phyloP scores from a whole-genome alignment of 2,888 invertebrate species.

The Drosophila quinaria region DNA sequence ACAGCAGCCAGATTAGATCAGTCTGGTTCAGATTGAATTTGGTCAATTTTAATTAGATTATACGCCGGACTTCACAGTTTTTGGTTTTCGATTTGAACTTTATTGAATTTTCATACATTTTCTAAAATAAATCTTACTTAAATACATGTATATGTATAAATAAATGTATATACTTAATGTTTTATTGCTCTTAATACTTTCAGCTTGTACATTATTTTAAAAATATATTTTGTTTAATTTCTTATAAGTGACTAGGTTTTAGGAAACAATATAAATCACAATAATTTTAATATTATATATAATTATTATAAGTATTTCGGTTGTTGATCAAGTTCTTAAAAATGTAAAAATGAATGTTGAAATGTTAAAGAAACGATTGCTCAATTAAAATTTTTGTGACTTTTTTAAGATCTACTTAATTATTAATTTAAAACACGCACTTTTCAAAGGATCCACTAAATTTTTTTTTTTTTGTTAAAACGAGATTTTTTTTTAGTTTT shows the following conservation, averaged over 20 bases:
- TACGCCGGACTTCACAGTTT: background rate
- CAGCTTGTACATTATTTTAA: background rate
- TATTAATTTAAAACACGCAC: constrained; percentile 2
- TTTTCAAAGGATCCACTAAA: constrained; percentile 30
- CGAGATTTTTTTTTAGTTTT: constrained; percentile 3
- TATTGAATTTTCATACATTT: constrained; percentile 2
- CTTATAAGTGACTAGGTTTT: too few relatives aligned
- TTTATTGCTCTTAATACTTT: background rate
- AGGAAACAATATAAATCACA: background rate
- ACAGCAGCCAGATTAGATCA: constrained; percentile 13
- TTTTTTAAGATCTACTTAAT: background rate
- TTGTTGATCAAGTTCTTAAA: too few relatives aligned
- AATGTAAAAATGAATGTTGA: too few relatives aligned
- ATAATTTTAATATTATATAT: background rate
- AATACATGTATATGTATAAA: too few relatives aligned
- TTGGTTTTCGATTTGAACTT: background rate
- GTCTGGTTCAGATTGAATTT: background rate
- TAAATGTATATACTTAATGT: background rate
- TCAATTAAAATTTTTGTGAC: background rate
- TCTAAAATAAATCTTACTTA: background rate
- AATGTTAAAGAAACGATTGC: too few relatives aligned
- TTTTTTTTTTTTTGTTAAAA: constrained; percentile 49
- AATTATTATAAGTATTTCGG: background rate
- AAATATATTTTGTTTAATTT: background rate
- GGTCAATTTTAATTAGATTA: constrained; percentile 10